A percentile compares a stretch with the other conserved stretches of the same genome.
phyloP scores from a whole-genome alignment of 2,888 invertebrate genomes.

The Parasteatoda lunata region DNA sequence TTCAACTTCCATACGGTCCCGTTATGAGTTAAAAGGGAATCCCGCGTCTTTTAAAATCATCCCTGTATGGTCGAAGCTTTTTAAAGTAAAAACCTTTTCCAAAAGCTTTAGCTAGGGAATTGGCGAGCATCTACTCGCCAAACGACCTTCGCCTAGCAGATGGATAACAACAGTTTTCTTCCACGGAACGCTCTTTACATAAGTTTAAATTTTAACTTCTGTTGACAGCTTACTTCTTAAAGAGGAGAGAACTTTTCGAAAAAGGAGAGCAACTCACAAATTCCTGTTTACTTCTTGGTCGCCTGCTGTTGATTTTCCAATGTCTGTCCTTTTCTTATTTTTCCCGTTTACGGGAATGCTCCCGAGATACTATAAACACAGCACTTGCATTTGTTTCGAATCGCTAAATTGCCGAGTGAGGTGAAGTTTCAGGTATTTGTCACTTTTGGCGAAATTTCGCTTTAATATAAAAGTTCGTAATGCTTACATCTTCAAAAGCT shows the following conservation, averaged over 20 bases:
- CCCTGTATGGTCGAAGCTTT: constrained; percentile 47
- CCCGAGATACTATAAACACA: constrained; percentile 61
- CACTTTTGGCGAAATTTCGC: constrained; percentile 50
- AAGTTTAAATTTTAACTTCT: constrained; percentile 67
- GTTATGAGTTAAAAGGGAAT: neutral
- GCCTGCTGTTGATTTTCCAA: neutral
- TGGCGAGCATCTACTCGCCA: constrained; percentile 56
- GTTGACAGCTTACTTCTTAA: constrained; percentile 59
- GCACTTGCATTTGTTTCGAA: constrained; percentile 66
- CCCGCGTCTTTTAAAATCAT: constrained; percentile 60
- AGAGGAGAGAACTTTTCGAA: constrained; percentile 31
- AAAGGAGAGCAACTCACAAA: constrained; percentile 27
- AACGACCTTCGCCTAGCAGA: constrained; percentile 10
- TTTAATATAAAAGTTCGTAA: neutral
- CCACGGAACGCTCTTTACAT: constrained; percentile 22
- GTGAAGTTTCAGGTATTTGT: constrained; percentile 43
- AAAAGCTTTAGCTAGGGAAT: constrained; percentile 46
- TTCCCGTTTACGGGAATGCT: constrained; percentile 32
- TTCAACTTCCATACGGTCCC: constrained; percentile 22
- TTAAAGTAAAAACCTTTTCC: constrained; percentile 31
- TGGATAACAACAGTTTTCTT: neutral
- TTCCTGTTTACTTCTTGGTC: constrained; percentile 26
- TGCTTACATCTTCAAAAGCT: too few species aligned
- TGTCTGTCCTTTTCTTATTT: constrained; percentile 31
- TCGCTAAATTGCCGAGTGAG: constrained; percentile 59